Evolutionary conservation across 2,888 invertebrate species (phyloP).

Genomic region (Xestobium rufovillosum): DNA sequence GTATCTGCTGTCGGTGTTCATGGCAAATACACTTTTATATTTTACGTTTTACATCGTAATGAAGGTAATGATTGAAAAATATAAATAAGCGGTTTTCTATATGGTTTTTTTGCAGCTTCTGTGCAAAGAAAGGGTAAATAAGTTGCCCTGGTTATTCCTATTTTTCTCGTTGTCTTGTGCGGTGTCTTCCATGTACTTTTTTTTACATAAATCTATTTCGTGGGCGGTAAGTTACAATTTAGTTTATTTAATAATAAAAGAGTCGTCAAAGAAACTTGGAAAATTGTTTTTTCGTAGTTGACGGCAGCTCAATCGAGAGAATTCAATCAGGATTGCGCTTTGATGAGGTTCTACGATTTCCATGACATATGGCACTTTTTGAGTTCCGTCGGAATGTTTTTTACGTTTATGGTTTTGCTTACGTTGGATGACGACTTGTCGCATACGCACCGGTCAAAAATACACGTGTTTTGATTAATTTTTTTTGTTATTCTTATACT

Average conservation of each 20-base stretch:
- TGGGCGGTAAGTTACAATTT: conserved; percentile 51
- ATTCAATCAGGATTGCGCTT: conserved; percentile 62
- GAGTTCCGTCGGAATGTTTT: conserved; percentile 71
- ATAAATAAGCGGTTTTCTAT: conserved; percentile 27
- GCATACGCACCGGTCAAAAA: conserved; percentile 55
- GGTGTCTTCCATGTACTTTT: conserved; percentile 63
- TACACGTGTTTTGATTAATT: conserved; percentile 63
- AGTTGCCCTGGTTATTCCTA: conserved; percentile 57
- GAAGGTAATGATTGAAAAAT: conserved; percentile 53
- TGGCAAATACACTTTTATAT: conserved; percentile 77
- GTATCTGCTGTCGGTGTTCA: conserved; percentile 69
- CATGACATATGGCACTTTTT: conserved; percentile 84
- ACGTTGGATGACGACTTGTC: conserved; percentile 73
- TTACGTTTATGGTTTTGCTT: conserved; percentile 74
- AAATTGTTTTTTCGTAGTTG: conserved; percentile 38
- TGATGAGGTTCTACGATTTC: conserved; percentile 67
- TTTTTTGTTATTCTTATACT: conserved; percentile 7
- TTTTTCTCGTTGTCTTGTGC: conserved; percentile 58
- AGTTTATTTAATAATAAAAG: conserved; percentile 4
- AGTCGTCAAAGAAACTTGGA: conserved; percentile 4
- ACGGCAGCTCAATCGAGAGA: conserved; percentile 70
- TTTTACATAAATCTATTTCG: conserved; percentile 60
- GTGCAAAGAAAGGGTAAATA: conserved; percentile 56
- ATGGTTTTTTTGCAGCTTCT: conserved; percentile 45
- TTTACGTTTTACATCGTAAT: conserved; percentile 72